Percentiles rank a stretch among this genome's conserved stretches.
Conservation (phyloP, 1,140 invertebrate genomes). For the Theocolax elegans region DNA sequence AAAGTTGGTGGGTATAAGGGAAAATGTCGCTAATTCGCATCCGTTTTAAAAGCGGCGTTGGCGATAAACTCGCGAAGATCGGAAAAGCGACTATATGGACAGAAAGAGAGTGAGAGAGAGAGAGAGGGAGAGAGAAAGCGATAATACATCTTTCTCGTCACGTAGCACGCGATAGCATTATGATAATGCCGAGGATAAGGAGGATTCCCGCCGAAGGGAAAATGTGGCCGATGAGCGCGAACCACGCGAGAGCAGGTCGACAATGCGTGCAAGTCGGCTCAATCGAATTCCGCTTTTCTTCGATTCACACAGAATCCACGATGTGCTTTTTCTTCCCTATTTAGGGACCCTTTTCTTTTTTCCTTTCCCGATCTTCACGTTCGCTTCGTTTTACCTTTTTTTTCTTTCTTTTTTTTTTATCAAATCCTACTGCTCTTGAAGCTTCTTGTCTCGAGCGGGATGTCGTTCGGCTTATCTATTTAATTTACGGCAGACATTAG, state of each 20-base stretch:
- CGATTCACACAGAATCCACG: conserved; percentile 27
- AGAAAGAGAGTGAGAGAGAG: conserved; percentile 30
- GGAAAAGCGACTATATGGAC: conserved; percentile 52
- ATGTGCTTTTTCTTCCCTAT: conserved; percentile 18
- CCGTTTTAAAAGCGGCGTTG: conserved; percentile 44
- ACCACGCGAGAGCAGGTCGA: not conserved
- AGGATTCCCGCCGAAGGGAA: conserved; percentile 44
- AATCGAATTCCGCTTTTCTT: conserved; percentile 56
- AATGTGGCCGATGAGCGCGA: conserved; percentile 55
- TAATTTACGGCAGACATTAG: conserved; percentile 8
- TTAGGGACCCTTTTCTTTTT: conserved; percentile 6
- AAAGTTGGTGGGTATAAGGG: not conserved
- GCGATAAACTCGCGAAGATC: conserved; percentile 52
- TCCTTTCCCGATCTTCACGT: too few species aligned
- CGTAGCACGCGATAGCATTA: conserved; percentile 62
- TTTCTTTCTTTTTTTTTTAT: not conserved
- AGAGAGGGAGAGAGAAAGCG: conserved; percentile 29
- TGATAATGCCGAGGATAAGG: conserved; percentile 60
- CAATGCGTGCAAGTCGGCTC: conserved; percentile 21
- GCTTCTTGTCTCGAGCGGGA: not conserved
- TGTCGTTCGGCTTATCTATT: conserved; percentile 4
- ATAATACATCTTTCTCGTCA: conserved; percentile 65
- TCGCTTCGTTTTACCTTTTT: not conserved
- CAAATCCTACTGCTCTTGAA: not conserved
- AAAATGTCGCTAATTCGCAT: conserved; percentile 52